A percentile compares a stretch with the other conserved stretches of the same genome.
Conservation (phyloP, 2,888 invertebrate species). For the Platypus cylindrus region DNA sequence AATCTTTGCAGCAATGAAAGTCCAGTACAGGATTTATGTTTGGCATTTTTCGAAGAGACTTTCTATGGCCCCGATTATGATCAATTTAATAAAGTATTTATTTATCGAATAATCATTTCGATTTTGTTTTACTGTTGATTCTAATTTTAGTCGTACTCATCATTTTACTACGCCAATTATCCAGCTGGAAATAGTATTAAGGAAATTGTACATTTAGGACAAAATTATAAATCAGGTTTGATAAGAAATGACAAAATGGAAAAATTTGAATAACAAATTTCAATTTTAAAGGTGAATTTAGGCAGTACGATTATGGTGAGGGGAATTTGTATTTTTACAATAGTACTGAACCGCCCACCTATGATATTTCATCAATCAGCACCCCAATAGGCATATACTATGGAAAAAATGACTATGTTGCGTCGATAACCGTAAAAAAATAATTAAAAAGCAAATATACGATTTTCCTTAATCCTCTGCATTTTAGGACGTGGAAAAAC, state of each 20-base stretch:
- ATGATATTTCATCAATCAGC: slow-evolving; percentile 32
- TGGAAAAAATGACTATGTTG: slow-evolving; percentile 6
- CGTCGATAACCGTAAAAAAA: background rate
- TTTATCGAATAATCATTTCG: no score
- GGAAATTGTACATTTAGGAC: slow-evolving; percentile 40
- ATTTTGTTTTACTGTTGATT: no score
- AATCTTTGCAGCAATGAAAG: no score
- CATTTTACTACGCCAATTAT: no score
- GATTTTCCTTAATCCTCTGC: background rate
- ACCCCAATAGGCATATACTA: slow-evolving; percentile 15
- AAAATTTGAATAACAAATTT: background rate
- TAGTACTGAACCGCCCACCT: slow-evolving; percentile 32
- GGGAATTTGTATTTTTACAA: slow-evolving; percentile 26
- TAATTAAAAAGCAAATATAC: background rate
- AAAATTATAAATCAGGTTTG: slow-evolving; percentile 36
- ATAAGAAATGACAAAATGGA: no score
- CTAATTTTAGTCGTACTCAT: no score
- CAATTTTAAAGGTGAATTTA: slow-evolving; percentile 8
- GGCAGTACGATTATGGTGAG: slow-evolving; percentile 11
- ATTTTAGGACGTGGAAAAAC: slow-evolving; percentile 38
- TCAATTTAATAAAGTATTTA: no score
- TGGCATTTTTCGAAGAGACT: no score
- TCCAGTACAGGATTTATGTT: no score
- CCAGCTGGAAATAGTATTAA: slow-evolving; percentile 39
- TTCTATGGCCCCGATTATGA: no score